Percentiles rank a stretch among this genome's conserved stretches.
These are phyloP conservation scores for Rhinogobio ventralis DNA, from an alignment of 2,797 vertebrate genomes.

Conservation along the genomic window DNA sequence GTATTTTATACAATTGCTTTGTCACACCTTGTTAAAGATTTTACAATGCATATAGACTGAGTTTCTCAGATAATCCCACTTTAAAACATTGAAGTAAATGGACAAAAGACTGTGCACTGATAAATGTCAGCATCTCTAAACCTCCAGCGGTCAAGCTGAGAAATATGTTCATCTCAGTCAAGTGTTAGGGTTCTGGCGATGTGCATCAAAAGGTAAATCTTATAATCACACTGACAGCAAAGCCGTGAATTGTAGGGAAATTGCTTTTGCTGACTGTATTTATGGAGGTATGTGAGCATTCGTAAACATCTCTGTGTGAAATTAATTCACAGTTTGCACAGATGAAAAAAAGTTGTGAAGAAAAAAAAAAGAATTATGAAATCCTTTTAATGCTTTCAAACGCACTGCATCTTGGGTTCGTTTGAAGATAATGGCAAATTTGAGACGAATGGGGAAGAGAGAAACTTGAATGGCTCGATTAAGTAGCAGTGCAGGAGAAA, in stretches of 20 bases:
- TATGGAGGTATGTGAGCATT: constrained; percentile 58
- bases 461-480: constrained; percentile 67
- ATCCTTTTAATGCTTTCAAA: constrained; percentile 70
- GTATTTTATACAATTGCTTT: neutral
- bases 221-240: constrained; percentile 46
- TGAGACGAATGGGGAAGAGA: constrained; percentile 56
- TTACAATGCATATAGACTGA: neutral
- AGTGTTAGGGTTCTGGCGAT: constrained; percentile 44
- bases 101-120: neutral
- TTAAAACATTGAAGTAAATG: neutral
- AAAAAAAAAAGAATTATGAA: constrained; percentile 58
- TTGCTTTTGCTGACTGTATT: constrained; percentile 61
- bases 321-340: constrained; percentile 62
- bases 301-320: constrained; percentile 63
- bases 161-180: constrained; percentile 40
- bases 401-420: constrained; percentile 64
- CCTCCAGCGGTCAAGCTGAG: constrained; percentile 41
- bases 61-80: neutral
- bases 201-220: constrained; percentile 52
- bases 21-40: neutral
- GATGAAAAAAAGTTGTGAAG: constrained; percentile 45
- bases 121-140: constrained; percentile 17
- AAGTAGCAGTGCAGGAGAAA: constrained; percentile 66
- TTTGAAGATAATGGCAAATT: constrained; percentile 74
- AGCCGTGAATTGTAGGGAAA: constrained; percentile 52